Conservation (phyloP, 2,888 invertebrate species). For the Drosophila robusta region DNA sequence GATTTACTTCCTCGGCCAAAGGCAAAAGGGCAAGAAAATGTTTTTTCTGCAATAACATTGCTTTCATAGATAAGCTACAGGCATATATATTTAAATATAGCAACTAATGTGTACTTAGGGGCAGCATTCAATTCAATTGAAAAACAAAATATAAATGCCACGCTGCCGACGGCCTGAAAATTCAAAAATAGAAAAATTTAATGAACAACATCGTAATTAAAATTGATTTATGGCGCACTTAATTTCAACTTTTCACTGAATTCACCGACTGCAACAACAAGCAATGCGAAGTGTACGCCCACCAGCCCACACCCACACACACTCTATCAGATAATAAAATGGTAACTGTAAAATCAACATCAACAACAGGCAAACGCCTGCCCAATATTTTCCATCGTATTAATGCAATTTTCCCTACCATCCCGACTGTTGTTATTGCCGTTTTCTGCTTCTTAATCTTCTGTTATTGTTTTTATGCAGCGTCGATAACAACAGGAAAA, state of each 20-base stretch:
- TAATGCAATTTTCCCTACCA: slow-evolving; percentile 1
- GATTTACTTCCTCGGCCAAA: slow-evolving; percentile 13
- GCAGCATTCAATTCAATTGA: slow-evolving; percentile 6
- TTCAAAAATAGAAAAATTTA: slow-evolving; percentile 30
- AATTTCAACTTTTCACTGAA: slow-evolving; percentile 45
- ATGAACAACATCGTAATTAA: slow-evolving; percentile 62
- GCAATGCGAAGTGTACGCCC: neutral
- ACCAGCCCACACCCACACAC: neutral
- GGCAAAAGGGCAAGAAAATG: neutral
- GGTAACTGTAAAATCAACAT: slow-evolving; percentile 10
- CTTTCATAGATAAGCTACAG: neutral
- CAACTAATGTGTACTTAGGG: neutral
- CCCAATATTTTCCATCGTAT: slow-evolving; percentile 5
- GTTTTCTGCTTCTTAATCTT: slow-evolving; percentile 12
- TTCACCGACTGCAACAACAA: slow-evolving; percentile 54
- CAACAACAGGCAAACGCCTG: neutral
- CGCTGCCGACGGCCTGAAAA: slow-evolving; percentile 7
- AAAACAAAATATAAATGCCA: slow-evolving; percentile 4
- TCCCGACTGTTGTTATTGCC: neutral
- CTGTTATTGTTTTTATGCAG: neutral
- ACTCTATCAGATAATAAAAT: neutral
- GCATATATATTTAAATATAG: neutral
- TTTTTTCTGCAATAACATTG: neutral
- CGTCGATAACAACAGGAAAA: too few species aligned
- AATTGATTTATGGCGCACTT: slow-evolving; percentile 71